Base-by-base conservation (phyloP, 2,797 vertebrate species). In the Natrix natrix region DNA sequence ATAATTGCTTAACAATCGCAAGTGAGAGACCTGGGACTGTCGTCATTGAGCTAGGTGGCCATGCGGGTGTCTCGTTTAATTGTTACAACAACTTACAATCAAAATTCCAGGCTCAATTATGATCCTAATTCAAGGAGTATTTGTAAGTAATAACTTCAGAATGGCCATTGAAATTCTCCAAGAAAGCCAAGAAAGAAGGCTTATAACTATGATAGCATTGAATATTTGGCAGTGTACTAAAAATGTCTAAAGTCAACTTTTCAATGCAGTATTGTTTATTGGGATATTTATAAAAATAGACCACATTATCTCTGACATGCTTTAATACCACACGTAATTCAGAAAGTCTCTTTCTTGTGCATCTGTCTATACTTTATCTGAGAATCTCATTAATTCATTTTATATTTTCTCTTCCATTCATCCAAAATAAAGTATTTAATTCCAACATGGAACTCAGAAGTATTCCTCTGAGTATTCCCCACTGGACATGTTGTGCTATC, bases 271-370 rank as follows among this genome's bases (percentile, higher is more conserved):
- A 66, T n/a, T n/a, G 4, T 66, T 66, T 66, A 66, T 66, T 93
- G 55, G 52, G 92, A 92, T 60, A 10, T 93, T 93, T 91, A 66
- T 66, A 66, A 28, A 66, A 66, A n/a, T 66, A n/a, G 28, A n/a
- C 13, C 11, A 28, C 61, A 28, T 28, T 61, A 61, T 69, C 43
- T 0, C 26, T 32, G 14, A 88, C 54, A 63, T 60, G 37, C 90
- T 60, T 57, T 89, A 59, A 69, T 57, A 69, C 1, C 4, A 90
- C 59, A 66, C 89, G 28, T 63, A 14, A n/a, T 57, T 63, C 59
- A 56, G 32, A 89, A 93, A 89, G 26, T 89, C 63, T 55, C 57
- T 91, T 93, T 43, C 43, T 43, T 43, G 11, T 32, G 13, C 20
- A 32, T 32, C 12, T 66, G 94, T 60, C 3, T 54, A 24, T 8